These are phyloP conservation scores for Allobates femoralis DNA, from an alignment of 2,797 vertebrate species.

Conservation along the genomic window DNA sequence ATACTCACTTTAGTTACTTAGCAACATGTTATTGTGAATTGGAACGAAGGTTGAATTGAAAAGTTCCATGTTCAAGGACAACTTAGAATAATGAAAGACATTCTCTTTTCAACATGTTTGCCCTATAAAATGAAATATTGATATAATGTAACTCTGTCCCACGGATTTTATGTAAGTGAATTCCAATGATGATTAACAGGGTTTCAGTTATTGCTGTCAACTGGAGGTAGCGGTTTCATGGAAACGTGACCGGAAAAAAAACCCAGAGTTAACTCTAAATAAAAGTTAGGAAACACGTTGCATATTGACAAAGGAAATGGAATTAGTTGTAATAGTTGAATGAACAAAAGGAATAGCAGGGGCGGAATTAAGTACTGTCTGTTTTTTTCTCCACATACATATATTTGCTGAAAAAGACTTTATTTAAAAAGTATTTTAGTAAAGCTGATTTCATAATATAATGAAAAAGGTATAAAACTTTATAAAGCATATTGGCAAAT, in stretches of 20 bases:
- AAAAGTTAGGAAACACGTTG: background rate
- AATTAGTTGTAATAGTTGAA: background rate
- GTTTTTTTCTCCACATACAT: too few relatives aligned
- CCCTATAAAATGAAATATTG: conserved; percentile 9
- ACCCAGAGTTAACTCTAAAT: background rate
- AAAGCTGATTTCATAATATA: too few relatives aligned
- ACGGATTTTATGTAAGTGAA: background rate
- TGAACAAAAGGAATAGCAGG: too few relatives aligned
- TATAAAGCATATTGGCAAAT: too few relatives aligned
- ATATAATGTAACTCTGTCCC: background rate
- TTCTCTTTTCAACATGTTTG: conserved; percentile 67
- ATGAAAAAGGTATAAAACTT: too few relatives aligned
- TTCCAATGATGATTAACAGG: background rate
- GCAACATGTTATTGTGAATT: conserved; percentile 45
- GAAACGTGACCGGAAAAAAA: background rate
- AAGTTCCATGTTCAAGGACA: conserved; percentile 30
- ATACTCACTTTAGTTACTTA: conserved; percentile 23
- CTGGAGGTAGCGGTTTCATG: background rate
- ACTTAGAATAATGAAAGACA: conserved; percentile 38
- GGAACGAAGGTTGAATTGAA: conserved; percentile 28
- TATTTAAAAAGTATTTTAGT: too few relatives aligned
- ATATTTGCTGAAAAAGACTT: too few relatives aligned
- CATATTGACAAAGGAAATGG: background rate
- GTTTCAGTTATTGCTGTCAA: background rate
- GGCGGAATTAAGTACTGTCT: too few relatives aligned